Evolutionary conservation across 23 tunicate species (phyloP).

Genomic region (Halocynthia aurantium): DNA sequence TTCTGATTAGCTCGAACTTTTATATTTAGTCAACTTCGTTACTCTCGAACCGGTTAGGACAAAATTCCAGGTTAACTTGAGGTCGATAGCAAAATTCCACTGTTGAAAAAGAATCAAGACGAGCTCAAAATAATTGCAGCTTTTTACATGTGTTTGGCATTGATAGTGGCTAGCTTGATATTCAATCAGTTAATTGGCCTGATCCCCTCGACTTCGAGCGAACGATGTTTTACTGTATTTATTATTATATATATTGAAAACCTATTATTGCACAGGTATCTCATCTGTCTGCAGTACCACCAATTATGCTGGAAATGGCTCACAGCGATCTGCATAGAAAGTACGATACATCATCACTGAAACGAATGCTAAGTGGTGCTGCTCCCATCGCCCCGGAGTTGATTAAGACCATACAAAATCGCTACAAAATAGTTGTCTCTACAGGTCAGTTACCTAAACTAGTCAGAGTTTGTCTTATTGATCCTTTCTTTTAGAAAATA

Average conservation of each 20-base stretch:
- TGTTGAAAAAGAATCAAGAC: too few species aligned
- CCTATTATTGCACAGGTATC: conserved; percentile 1
- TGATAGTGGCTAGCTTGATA: too few species aligned
- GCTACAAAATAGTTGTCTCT: neutral
- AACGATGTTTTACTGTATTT: neutral
- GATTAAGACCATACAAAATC: conserved; percentile 22
- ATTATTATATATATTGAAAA: too few species aligned
- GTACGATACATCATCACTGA: conserved; percentile 52
- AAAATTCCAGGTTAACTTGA: too few species aligned
- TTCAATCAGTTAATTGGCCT: too few species aligned
- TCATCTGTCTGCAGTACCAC: conserved; percentile 37
- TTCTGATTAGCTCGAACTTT: too few species aligned
- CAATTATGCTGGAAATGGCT: conserved; percentile 37
- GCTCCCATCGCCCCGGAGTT: conserved; percentile 48
- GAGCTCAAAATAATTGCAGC: too few species aligned
- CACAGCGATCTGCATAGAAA: conserved; percentile 30
- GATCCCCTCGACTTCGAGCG: neutral
- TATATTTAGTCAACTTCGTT: too few species aligned
- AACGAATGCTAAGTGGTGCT: conserved; percentile 36
- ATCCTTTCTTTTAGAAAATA: neutral
- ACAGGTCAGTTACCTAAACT: conserved; percentile 30
- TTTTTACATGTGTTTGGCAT: too few species aligned
- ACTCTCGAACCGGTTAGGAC: too few species aligned
- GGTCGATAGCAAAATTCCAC: too few species aligned
- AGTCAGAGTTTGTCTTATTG: neutral